These are phyloP conservation scores for Eupithecia abbreviata DNA, from an alignment of 2,888 invertebrate species.

Conservation along the genomic window DNA sequence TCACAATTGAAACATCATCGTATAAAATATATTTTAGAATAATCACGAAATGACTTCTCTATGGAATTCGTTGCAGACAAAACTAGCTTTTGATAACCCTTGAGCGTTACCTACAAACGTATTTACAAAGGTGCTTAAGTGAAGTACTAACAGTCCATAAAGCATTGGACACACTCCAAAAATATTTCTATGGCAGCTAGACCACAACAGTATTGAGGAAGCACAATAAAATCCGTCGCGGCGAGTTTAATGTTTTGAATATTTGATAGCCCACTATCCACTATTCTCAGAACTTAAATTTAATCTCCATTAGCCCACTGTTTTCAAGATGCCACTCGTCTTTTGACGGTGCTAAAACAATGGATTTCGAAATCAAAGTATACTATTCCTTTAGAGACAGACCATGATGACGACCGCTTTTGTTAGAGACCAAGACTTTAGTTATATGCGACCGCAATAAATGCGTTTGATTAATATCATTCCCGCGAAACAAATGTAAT, in stretches of 20 bases:
- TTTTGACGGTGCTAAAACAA: slow-evolving; percentile 12
- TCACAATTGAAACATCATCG: background rate
- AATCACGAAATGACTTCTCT: background rate
- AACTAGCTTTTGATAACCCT: background rate
- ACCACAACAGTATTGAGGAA: slow-evolving; percentile 65
- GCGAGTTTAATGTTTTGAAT: slow-evolving; percentile 77
- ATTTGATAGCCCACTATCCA: slow-evolving; percentile 75
- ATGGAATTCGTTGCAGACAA: background rate
- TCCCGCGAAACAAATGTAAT: slow-evolving; percentile 76
- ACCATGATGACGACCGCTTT: slow-evolving; percentile 1
- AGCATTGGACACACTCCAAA: slow-evolving; percentile 74
- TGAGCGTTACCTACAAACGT: background rate
- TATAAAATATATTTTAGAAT: background rate
- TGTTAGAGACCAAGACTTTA: background rate
- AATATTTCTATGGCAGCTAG: slow-evolving; percentile 48
- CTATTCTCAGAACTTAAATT: slow-evolving; percentile 74
- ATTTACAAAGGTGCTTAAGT: slow-evolving; percentile 33
- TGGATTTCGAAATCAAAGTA: slow-evolving; percentile 1
- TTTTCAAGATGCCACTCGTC: background rate
- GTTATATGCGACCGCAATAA: slow-evolving; percentile 72
- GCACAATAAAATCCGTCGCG: slow-evolving; percentile 61
- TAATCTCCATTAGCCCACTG: slow-evolving; percentile 67
- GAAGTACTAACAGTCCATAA: slow-evolving; percentile 67
- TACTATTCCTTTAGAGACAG: background rate
- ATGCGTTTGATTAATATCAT: slow-evolving; percentile 80